phyloP scores from a whole-genome alignment of 2,888 invertebrate genomes.

The Orchesella flavescens region DNA sequence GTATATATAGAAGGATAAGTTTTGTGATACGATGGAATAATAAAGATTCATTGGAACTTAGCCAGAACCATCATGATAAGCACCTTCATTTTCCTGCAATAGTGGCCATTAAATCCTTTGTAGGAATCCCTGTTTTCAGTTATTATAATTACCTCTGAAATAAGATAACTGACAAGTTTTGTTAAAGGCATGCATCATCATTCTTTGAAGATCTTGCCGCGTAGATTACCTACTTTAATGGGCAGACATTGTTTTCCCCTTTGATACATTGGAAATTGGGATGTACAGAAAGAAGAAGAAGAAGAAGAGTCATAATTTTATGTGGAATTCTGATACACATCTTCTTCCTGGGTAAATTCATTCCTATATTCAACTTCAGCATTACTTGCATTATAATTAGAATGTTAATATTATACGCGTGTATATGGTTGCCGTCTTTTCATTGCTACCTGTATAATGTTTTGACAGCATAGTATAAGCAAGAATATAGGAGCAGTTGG shows the following conservation, averaged over 20 bases:
- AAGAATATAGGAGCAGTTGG: too few relatives aligned
- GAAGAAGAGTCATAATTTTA: constrained; percentile 9
- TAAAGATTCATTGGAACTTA: constrained; percentile 62
- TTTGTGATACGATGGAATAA: neutral
- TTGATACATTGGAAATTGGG: neutral
- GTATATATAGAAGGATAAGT: too few relatives aligned
- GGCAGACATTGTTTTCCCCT: constrained; percentile 49
- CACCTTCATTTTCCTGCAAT: constrained; percentile 65
- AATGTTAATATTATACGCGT: too few relatives aligned
- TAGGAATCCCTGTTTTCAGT: constrained; percentile 64
- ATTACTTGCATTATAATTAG: too few relatives aligned
- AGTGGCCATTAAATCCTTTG: constrained; percentile 66
- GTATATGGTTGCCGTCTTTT: too few relatives aligned
- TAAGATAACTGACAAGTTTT: constrained; percentile 66
- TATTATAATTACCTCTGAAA: constrained; percentile 66
- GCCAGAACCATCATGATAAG: constrained; percentile 65
- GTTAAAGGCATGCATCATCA: constrained; percentile 44
- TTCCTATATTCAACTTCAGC: too few relatives aligned
- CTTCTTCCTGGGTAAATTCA: too few relatives aligned
- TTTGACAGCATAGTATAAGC: too few relatives aligned
- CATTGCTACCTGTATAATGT: too few relatives aligned
- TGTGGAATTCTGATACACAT: neutral
- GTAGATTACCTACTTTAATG: constrained; percentile 58
- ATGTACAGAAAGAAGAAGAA: neutral
- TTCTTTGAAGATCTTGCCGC: constrained; percentile 57